Evolutionary conservation across 2,888 invertebrate genomes (phyloP).

Genomic region (Spilarctia lutea): DNA sequence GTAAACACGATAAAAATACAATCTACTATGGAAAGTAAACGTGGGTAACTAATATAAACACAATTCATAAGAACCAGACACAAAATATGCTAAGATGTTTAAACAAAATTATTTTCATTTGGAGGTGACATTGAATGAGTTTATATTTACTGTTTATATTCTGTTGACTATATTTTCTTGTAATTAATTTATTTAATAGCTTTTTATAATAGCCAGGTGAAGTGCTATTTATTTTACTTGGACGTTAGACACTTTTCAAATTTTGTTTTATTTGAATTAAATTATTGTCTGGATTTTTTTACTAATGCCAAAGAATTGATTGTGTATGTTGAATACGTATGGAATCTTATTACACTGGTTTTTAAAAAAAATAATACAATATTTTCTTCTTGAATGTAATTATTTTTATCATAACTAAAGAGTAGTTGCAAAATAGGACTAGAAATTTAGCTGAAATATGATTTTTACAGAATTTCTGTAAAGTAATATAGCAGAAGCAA

Average conservation of each 20-base stretch:
- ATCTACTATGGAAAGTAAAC: neutral
- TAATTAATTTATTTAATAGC: neutral
- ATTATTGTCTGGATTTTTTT: too few relatives aligned
- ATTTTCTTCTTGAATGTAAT: too few relatives aligned
- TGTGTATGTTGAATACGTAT: too few relatives aligned
- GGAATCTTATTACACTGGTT: too few relatives aligned
- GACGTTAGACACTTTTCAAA: neutral
- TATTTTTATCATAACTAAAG: neutral
- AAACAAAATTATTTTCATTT: constrained; percentile 10
- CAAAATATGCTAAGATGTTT: neutral
- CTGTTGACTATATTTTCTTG: neutral
- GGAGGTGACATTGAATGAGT: constrained; percentile 12
- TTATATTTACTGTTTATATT: constrained; percentile 4
- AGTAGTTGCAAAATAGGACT: too few relatives aligned
- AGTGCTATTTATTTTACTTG: neutral
- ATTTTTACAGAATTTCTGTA: too few relatives aligned
- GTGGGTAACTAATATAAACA: neutral
- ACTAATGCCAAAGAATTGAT: too few relatives aligned
- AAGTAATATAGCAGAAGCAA: too few relatives aligned
- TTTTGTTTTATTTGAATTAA: neutral
- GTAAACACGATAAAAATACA: neutral
- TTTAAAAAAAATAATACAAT: too few relatives aligned
- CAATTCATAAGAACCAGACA: neutral
- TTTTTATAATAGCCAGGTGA: neutral
- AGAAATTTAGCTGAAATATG: too few relatives aligned